Percentiles rank a stretch among this genome's conserved stretches.
Evolutionary conservation across 2,797 vertebrate genomes (phyloP).

Genomic region (Erethizon dorsatum): DNA sequence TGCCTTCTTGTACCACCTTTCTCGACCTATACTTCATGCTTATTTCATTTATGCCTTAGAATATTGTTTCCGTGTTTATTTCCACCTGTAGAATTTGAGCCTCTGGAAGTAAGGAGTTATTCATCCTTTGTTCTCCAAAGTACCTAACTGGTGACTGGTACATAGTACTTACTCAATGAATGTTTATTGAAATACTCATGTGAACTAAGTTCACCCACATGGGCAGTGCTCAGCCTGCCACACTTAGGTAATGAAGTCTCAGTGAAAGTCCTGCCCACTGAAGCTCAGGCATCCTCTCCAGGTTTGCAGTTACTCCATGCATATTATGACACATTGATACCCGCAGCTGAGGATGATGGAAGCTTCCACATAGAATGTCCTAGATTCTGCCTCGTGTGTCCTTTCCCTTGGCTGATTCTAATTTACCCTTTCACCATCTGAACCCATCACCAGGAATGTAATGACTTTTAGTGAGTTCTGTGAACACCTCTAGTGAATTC

Average conservation of each 20-base stretch:
- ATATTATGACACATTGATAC: background rate
- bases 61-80: background rate
- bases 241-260: background rate
- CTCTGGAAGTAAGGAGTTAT: background rate
- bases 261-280: background rate
- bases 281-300: background rate
- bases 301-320: background rate
- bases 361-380: background rate
- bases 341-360: background rate
- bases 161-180: background rate
- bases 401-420: background rate
- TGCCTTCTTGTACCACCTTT: constrained; percentile 10
- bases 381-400: background rate
- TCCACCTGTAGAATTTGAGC: constrained; percentile 13
- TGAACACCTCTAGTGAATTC: background rate
- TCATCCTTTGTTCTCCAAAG: background rate
- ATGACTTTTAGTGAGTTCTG: background rate
- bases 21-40: constrained; percentile 1
- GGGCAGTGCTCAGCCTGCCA: background rate
- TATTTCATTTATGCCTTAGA: background rate
- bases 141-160: background rate
- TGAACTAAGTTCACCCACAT: background rate
- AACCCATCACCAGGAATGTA: background rate
- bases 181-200: background rate
- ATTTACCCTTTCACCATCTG: background rate